Conservation (phyloP, 1,140 invertebrate species). For the Drosophila nikananu region DNA sequence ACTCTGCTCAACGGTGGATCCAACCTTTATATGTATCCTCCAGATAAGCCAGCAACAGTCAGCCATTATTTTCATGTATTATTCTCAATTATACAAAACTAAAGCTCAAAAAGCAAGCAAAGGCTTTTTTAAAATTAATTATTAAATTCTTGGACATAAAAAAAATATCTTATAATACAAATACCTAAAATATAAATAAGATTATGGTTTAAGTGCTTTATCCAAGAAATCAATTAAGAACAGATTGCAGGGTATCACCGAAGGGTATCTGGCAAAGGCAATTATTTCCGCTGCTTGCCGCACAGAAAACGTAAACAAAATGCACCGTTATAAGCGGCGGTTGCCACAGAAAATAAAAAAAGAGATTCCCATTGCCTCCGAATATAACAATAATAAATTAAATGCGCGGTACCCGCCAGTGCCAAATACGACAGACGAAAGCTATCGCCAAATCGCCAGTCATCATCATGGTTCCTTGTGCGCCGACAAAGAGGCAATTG, state of each 20-base stretch:
- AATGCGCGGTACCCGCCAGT: slow-evolving; percentile 39
- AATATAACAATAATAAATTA: slow-evolving; percentile 63
- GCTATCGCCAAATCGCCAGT: slow-evolving; percentile 39
- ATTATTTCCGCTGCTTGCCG: slow-evolving; percentile 27
- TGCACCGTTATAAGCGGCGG: slow-evolving; percentile 42
- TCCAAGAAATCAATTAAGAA: no score
- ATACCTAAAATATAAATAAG: no score
- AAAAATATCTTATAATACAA: no score
- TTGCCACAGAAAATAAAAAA: slow-evolving; percentile 4
- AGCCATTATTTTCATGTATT: not conserved
- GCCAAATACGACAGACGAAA: slow-evolving; percentile 14
- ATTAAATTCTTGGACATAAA: no score
- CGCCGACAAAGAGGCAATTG: slow-evolving; percentile 53
- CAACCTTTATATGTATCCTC: no score
- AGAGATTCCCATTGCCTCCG: slow-evolving; percentile 28
- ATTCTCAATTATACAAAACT: not conserved
- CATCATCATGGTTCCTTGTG: slow-evolving; percentile 49
- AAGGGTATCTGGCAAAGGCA: not conserved
- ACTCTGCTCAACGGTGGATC: slow-evolving; percentile 14
- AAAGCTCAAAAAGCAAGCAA: not conserved
- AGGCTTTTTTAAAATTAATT: slow-evolving; percentile 17
- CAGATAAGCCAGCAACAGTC: not conserved
- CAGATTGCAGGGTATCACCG: slow-evolving; percentile 9
- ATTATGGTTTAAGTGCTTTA: no score
- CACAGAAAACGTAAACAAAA: slow-evolving; percentile 56